Evolutionary conservation across 2,888 invertebrate species (phyloP), one percentile per base, ranked within the genome.

Genomic region (Bembecia ichneumoniformis): DNA sequence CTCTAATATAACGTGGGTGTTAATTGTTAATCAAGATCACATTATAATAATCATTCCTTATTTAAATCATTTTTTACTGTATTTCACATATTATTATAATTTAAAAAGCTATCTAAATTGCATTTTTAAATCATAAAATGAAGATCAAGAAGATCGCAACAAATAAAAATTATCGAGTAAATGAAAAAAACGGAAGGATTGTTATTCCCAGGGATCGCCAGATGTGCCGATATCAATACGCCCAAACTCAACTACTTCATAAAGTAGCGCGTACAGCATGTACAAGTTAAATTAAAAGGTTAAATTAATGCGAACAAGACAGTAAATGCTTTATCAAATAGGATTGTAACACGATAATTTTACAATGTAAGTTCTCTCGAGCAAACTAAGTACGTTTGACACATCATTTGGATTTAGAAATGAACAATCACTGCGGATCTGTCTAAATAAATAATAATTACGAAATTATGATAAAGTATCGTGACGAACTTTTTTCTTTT

Each of bases 311-410:
- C 57, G 52, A 52, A 61, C 58, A 55, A 53, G 49, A 53, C 56
- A 62, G 57, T 11, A 40, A 63, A 62, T 62, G 65, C 54, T 63
- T 55, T 53, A 60, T 58, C 54, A 69, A 71, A 63, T 68, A 63
- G 57, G 60, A 71, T 58, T 60, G 60, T 58, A 72, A 66, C 68
- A 68, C 64, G 61, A 62, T 74, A 77, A 71, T 76, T 76, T 28
- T 77, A 73, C 71, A 69, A 69, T 75, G 67, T 71, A 73, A 28
- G 72, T 56, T 55, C 52, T 71, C 68, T 62, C 64, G 58, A 71
- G 70, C 70, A 66, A 5, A 28, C 69, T 70, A n/a, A n/a, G n/a
- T n/a, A 69, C 66, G 73, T 77, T 76, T 82, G 82, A 83, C 83
- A 82, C 74, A 75, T 74, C 60, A 70, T 71, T 40, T 40, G n/a